Evolutionary conservation across 2,888 invertebrate genomes (phyloP).

Genomic region (Cheilosia variabilis): DNA sequence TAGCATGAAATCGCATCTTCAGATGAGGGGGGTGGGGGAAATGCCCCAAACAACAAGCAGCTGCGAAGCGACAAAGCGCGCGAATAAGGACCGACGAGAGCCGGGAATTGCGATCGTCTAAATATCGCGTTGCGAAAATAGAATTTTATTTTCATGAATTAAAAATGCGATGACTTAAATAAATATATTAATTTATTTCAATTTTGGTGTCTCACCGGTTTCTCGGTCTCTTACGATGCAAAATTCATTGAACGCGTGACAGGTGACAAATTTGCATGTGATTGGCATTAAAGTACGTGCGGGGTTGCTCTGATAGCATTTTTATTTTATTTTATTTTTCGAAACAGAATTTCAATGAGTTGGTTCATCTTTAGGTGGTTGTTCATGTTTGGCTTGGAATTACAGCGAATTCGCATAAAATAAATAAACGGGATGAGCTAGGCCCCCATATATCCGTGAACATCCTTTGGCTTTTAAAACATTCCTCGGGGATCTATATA

Average conservation of each 20-base stretch:
- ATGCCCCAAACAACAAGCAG: not conserved
- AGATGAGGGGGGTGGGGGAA: not conserved
- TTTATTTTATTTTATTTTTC: not conserved
- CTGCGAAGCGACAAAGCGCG: not conserved
- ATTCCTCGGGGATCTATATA: constrained; percentile 1
- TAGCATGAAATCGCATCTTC: constrained; percentile 40
- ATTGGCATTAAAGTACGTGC: constrained; percentile 31
- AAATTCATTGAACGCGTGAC: constrained; percentile 61
- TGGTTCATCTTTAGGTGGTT: not conserved
- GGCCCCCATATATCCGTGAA: not conserved
- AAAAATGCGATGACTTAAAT: constrained; percentile 58
- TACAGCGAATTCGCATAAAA: not conserved
- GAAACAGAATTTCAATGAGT: not conserved
- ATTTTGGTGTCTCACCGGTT: not conserved
- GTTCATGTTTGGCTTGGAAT: not conserved
- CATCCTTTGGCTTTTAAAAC: not conserved
- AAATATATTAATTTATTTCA: constrained; percentile 46
- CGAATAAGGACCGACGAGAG: not conserved
- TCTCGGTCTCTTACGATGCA: constrained; percentile 17
- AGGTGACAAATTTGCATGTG: constrained; percentile 68
- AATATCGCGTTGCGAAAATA: constrained; percentile 41
- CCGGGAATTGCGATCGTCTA: not conserved
- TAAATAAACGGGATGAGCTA: not conserved
- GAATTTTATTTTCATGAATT: constrained; percentile 69
- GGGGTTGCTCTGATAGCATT: not conserved